Base-by-base conservation (phyloP, 2,113 vertebrate genomes). In the Caracal caracal region DNA sequence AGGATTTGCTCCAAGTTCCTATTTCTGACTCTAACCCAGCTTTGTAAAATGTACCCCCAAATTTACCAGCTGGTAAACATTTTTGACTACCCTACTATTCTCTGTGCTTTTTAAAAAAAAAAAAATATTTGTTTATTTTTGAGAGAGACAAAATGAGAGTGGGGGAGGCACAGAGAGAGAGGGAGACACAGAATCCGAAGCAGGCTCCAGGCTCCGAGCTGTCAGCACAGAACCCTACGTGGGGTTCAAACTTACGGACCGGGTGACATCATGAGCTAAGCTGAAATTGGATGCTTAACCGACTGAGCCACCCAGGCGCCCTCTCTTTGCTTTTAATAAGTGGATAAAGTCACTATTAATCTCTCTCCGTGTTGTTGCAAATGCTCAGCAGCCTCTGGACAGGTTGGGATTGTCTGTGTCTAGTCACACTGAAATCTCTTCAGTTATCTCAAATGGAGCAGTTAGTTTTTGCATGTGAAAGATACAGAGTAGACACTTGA, bases 21-120 rank as follows among this genome's bases (percentile, higher is more conserved):
- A 80, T 88, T 90, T 95, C 84, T 97, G 94, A 94, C 33, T 96
- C 76, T 92, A 84, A 83, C 17, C 37, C 40, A 95, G 15, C 6
- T 78, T 96, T 73, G 56, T 78, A 91, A 95, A 89, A 78, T 70
- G 16, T 49, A 20, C 15, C 78, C 35, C 61, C 40, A 87, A 92
- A 88, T 93, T 85, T 84, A 81, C 73, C 49, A 93, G 43, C 87
- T 93, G 53, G 93, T 73, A 82, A 84, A 47, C 11, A 47, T 56
- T 82, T 94, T 88, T 65, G 80, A 94, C 66, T 75, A 90, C 71
- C 33, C 68, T 94, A 88, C 59, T 70, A 76, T 79, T 88, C 81
- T 90, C 26, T 30, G 40, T 78, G 49, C 61, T 95, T 71, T 68
- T 85, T 49, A n/a, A n/a, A n/a, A n/a, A n/a, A 0, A 9, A 40